Conservation (phyloP, 92 coral and sea anemone species). For the Epizoanthus scotinus region DNA sequence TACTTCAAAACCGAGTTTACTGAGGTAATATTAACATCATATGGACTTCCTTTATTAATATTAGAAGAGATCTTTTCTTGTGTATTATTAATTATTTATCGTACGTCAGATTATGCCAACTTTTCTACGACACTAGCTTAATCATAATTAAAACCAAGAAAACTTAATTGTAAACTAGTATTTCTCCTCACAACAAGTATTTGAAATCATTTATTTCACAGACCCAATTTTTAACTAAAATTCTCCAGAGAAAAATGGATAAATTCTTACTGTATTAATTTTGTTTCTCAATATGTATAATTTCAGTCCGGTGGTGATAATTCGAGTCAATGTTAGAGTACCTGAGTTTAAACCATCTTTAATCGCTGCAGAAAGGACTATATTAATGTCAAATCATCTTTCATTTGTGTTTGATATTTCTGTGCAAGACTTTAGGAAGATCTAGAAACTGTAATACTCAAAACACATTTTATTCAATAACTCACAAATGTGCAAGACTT, state of each 20-base stretch:
- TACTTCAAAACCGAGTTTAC: background rate
- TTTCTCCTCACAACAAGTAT: background rate
- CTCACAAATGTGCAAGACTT: background rate
- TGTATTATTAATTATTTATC: slow-evolving; percentile 5
- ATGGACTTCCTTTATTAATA: background rate
- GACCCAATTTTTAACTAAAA: too few species aligned
- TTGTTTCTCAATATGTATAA: too few species aligned
- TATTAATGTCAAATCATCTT: background rate
- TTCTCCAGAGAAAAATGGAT: too few species aligned
- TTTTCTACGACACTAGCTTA: background rate
- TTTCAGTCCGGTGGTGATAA: too few species aligned
- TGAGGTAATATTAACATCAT: background rate
- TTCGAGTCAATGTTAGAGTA: too few species aligned
- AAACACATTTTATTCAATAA: background rate
- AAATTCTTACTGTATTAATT: too few species aligned
- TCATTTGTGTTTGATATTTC: background rate
- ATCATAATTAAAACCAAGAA: background rate
- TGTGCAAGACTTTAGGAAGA: background rate
- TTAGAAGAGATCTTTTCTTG: background rate
- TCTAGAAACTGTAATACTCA: slow-evolving; percentile 1
- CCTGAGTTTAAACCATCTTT: too few species aligned
- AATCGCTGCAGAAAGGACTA: too few species aligned
- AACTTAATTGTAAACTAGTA: background rate
- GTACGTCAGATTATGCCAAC: background rate
- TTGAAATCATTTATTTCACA: background rate